Evolutionary conservation across 1,140 invertebrate genomes (phyloP).

Genomic region (Manduca sexta): DNA sequence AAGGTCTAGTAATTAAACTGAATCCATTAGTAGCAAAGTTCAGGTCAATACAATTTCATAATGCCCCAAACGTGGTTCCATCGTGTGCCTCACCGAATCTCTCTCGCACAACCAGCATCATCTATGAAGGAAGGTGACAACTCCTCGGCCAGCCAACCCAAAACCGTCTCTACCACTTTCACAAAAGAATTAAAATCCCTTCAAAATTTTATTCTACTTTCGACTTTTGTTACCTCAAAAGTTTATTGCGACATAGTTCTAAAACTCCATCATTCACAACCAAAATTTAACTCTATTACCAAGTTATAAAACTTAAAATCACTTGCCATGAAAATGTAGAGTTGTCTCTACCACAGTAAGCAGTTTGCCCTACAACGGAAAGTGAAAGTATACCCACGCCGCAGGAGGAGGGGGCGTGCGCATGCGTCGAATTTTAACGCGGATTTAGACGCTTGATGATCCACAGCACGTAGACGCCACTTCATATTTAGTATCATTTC

Average conservation of each 20-base stretch:
- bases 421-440: constrained; percentile 57
- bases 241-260: constrained; percentile 37
- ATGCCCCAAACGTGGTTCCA: constrained; percentile 46
- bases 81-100: constrained; percentile 64
- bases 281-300: constrained; percentile 16
- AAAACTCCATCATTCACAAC: not conserved
- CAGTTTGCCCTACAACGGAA: constrained; percentile 63
- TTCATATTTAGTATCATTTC: constrained; percentile 18
- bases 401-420: constrained; percentile 32
- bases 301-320: not conserved
- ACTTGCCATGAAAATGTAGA: not conserved
- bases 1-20: not conserved
- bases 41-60: constrained; percentile 63
- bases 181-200: constrained; percentile 7
- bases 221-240: constrained; percentile 32
- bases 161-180: constrained; percentile 10
- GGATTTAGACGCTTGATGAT: constrained; percentile 60
- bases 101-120: constrained; percentile 38
- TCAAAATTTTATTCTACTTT: constrained; percentile 18
- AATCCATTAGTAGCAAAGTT: constrained; percentile 25
- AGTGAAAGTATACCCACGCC: constrained; percentile 55
- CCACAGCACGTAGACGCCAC: constrained; percentile 33
- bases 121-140: constrained; percentile 21
- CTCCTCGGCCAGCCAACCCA: not conserved
- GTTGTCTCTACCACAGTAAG: constrained; percentile 24